Percentiles rank a stretch among this genome's conserved stretches.
These are phyloP conservation scores for Temnothorax nylanderi DNA, from an alignment of 1,140 invertebrate genomes.

Conservation along the genomic window DNA sequence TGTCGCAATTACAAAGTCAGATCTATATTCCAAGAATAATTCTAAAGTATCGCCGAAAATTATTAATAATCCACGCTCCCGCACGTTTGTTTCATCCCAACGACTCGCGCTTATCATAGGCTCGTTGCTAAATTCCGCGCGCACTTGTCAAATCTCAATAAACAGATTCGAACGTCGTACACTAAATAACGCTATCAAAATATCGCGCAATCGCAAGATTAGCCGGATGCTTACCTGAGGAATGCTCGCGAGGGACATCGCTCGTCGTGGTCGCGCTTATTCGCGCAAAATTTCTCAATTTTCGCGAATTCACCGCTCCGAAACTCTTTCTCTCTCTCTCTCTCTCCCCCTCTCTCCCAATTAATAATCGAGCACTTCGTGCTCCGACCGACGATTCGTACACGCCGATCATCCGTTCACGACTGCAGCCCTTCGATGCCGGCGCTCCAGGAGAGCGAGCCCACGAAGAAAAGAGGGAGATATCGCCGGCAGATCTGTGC, in stretches of 20 bases:
- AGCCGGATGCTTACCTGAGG: conserved; percentile 44
- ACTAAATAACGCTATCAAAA: neutral
- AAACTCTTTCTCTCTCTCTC: neutral
- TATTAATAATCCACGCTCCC: neutral
- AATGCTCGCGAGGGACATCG: conserved; percentile 46
- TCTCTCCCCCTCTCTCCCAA: neutral
- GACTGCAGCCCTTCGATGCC: conserved; percentile 69
- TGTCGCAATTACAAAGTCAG: neutral
- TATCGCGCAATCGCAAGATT: neutral
- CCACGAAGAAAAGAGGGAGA: conserved; percentile 37
- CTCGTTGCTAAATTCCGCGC: neutral
- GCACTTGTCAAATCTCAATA: conserved; percentile 11
- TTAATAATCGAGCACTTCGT: conserved; percentile 18
- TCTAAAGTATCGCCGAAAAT: neutral
- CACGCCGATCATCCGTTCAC: conserved; percentile 70
- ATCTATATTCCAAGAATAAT: neutral
- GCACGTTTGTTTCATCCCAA: neutral
- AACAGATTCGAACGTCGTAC: neutral
- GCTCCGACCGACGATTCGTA: conserved; percentile 50
- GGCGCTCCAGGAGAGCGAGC: conserved; percentile 27
- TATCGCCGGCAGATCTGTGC: conserved; percentile 40
- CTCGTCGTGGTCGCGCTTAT: neutral
- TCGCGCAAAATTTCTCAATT: neutral
- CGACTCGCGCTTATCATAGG: neutral
- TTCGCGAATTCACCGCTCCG: neutral